A percentile compares a stretch with the other conserved stretches of the same genome.
Conservation (phyloP, 1,140 invertebrate species). For the Caligus rogercresseyi region DNA sequence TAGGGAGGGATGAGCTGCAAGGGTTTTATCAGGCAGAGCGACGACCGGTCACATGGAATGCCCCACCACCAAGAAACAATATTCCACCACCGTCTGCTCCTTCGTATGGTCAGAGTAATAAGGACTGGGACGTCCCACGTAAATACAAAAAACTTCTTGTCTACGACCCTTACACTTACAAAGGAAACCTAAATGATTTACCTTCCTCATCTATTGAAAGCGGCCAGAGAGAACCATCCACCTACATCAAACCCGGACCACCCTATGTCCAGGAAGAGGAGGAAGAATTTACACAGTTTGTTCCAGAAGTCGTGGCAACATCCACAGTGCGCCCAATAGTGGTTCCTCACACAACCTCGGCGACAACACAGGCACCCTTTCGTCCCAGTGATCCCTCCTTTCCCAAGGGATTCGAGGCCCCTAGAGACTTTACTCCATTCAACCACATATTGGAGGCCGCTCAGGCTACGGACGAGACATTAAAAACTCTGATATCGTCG, state of each 20-base stretch:
- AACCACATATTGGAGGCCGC: background rate
- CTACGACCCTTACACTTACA: background rate
- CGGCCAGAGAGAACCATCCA: background rate
- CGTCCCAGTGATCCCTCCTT: background rate
- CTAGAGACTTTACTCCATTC: no score
- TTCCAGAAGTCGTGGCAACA: background rate
- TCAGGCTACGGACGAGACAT: background rate
- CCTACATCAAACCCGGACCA: background rate
- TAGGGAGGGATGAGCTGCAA: background rate
- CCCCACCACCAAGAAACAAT: background rate
- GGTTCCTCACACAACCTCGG: background rate
- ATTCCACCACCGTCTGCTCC: background rate
- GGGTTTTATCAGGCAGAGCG: background rate
- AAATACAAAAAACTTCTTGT: background rate
- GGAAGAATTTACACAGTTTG: background rate
- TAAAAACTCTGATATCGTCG: conserved; percentile 30
- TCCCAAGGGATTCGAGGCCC: no score
- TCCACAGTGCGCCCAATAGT: background rate
- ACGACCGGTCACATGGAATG: no score
- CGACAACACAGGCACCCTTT: background rate
- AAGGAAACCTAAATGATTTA: background rate
- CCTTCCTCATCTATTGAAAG: no score
- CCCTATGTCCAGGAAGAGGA: background rate
- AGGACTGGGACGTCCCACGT: background rate
- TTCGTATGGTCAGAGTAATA: background rate